Conservation (phyloP, 2,113 vertebrate genomes). For the Halichoeres trimaculatus region DNA sequence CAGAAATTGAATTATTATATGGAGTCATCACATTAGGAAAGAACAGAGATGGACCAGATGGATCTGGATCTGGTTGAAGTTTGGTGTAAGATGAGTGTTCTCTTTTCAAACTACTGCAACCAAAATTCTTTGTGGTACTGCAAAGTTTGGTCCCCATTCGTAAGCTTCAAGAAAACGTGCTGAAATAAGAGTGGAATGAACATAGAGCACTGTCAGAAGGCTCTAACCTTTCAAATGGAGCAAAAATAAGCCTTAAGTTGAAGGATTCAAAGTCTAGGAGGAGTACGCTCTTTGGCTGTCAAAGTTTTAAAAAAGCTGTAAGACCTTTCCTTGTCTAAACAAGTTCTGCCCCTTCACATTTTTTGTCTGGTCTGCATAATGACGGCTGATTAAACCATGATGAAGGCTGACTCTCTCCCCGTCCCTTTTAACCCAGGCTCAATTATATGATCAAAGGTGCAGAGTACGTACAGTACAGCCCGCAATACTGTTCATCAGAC, state of each 20-base stretch:
- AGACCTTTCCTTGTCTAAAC: neutral
- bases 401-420: neutral
- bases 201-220: too few relatives aligned
- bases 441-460: neutral
- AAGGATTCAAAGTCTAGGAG: neutral
- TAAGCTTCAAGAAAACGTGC: too few relatives aligned
- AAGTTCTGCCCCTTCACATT: neutral
- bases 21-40: too few relatives aligned
- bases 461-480: neutral
- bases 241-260: neutral
- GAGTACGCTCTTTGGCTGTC: neutral
- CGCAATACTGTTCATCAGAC: neutral
- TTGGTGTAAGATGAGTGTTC: too few relatives aligned
- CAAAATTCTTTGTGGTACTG: too few relatives aligned
- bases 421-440: neutral
- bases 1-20: too few relatives aligned
- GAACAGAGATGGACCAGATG: too few relatives aligned
- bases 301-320: neutral
- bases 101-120: too few relatives aligned
- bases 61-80: too few relatives aligned
- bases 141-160: too few relatives aligned
- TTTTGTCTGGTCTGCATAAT: neutral
- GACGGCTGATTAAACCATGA: neutral
- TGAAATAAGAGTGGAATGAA: too few relatives aligned
- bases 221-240: too few relatives aligned